A percentile compares a stretch with the other conserved stretches of the same genome.
Conservation (phyloP, 2,797 vertebrate genomes). For the Hapalemur alaotrensis region DNA sequence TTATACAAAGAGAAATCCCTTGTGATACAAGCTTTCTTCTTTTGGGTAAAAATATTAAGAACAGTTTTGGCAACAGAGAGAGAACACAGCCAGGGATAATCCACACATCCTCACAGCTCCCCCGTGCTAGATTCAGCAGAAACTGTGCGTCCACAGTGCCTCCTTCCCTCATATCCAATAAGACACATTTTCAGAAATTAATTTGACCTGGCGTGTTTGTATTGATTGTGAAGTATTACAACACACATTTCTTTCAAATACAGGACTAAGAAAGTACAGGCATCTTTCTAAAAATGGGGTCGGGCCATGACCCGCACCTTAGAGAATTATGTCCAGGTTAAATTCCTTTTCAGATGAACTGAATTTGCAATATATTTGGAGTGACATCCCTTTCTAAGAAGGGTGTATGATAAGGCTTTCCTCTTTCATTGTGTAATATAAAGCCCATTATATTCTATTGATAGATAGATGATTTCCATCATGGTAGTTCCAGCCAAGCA, state of each 20-base stretch:
- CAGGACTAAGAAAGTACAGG: neutral
- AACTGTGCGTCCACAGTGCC: neutral
- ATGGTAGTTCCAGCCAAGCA: neutral
- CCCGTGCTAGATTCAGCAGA: neutral
- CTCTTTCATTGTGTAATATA: neutral
- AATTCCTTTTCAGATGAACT: conserved; percentile 44
- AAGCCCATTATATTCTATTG: neutral
- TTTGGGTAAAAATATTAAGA: neutral
- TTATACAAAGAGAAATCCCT: neutral
- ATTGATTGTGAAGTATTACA: neutral
- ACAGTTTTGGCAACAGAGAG: neutral
- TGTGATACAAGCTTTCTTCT: neutral
- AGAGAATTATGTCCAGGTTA: neutral
- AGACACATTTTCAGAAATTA: conserved; percentile 25
- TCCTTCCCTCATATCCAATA: neutral
- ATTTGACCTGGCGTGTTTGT: neutral
- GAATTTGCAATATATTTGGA: conserved; percentile 17
- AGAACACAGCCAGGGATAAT: neutral
- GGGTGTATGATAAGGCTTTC: neutral
- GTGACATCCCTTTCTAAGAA: neutral
- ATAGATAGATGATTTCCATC: neutral
- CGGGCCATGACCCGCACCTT: neutral
- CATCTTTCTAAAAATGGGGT: conserved; percentile 31
- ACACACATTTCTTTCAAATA: neutral
- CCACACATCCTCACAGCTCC: neutral